Evolutionary conservation across 1,140 invertebrate species (phyloP).

Genomic region (Dreissena rostriformis): DNA sequence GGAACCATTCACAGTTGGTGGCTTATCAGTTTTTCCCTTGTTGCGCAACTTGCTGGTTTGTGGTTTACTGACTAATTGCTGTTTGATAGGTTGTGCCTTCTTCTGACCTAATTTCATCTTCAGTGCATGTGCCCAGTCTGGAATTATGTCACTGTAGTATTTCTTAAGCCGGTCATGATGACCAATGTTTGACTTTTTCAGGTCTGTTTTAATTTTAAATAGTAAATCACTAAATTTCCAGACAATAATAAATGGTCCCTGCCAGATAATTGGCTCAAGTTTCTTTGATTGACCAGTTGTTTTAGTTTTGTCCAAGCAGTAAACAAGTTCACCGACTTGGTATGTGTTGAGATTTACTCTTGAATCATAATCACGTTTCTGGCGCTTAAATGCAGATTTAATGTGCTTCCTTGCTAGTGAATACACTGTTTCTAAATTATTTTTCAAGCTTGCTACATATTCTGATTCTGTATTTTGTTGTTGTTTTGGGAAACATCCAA

Average conservation of each 20-base stretch:
- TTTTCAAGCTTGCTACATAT: background rate
- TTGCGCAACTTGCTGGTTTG: too few species aligned
- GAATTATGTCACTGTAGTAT: too few species aligned
- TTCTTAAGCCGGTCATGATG: background rate
- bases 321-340: background rate
- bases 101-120: too few species aligned
- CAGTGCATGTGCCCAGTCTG: too few species aligned
- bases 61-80: too few species aligned
- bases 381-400: background rate
- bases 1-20: too few species aligned
- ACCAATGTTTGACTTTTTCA: background rate
- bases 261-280: background rate
- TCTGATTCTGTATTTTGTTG: background rate
- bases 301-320: background rate
- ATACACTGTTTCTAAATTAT: background rate
- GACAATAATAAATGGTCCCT: background rate
- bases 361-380: background rate
- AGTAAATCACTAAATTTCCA: background rate
- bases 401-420: background rate
- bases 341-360: background rate
- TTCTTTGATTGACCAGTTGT: background rate
- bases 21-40: too few species aligned
- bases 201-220: background rate
- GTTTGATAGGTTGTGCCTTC: too few species aligned
- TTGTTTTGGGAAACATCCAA: background rate